Percentiles rank a stretch among this genome's conserved stretches.
Evolutionary conservation across 2,113 vertebrate genomes (phyloP).

Genomic region (Cichladusa arquata): DNA sequence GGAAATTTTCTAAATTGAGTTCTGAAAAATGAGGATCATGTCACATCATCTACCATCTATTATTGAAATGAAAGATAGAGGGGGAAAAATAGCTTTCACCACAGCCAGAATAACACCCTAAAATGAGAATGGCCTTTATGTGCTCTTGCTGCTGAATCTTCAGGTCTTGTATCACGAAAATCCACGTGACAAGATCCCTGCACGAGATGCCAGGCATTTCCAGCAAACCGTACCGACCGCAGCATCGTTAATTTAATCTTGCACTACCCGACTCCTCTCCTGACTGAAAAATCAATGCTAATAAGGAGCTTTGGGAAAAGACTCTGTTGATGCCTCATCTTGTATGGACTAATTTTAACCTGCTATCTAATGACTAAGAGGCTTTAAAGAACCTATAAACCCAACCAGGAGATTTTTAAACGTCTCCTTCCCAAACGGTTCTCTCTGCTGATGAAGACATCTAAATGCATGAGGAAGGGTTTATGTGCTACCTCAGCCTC

Average conservation of each 20-base stretch:
- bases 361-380: slow-evolving; percentile 56
- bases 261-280: not conserved
- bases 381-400: slow-evolving; percentile 61
- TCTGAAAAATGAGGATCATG: not conserved
- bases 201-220: slow-evolving; percentile 14
- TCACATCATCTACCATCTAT: not conserved
- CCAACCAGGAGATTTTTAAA: slow-evolving; percentile 51
- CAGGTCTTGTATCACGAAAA: not conserved
- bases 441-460: slow-evolving; percentile 61
- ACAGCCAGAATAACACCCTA: not conserved
- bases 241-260: slow-evolving; percentile 53
- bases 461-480: slow-evolving; percentile 64
- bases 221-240: not conserved
- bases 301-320: slow-evolving; percentile 58
- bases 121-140: not conserved
- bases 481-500: slow-evolving; percentile 45
- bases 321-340: slow-evolving; percentile 36
- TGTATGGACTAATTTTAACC: slow-evolving; percentile 57
- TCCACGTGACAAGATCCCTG: not conserved
- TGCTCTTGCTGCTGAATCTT: not conserved
- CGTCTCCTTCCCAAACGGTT: slow-evolving; percentile 16
- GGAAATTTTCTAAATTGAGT: not conserved
- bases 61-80: not conserved
- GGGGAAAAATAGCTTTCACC: not conserved
- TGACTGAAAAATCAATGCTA: slow-evolving; percentile 66